These are phyloP conservation scores for Belonocnema kinseyi DNA, from an alignment of 1,140 invertebrate species.

Conservation along the genomic window DNA sequence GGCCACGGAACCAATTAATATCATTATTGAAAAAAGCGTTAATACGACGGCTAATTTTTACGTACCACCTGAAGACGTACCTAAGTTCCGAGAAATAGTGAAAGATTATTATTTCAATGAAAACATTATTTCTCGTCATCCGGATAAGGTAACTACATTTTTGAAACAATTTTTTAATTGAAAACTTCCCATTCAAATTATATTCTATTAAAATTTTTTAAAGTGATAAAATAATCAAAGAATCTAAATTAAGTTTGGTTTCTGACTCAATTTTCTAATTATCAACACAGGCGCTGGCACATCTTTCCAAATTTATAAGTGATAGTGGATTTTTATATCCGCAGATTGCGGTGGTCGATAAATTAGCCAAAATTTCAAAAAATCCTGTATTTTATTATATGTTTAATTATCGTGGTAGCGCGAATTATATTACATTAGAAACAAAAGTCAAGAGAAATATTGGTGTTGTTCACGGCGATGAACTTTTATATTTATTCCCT, in stretches of 20 bases:
- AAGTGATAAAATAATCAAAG: neutral
- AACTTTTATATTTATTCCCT: neutral
- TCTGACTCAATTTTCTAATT: neutral
- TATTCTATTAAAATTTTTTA: neutral
- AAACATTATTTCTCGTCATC: neutral
- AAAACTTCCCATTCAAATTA: too few relatives aligned
- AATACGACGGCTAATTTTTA: neutral
- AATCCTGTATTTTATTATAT: conserved; percentile 4
- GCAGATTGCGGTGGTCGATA: neutral
- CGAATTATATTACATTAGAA: too few relatives aligned
- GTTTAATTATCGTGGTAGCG: conserved; percentile 3
- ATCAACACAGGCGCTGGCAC: neutral
- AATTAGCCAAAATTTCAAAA: neutral
- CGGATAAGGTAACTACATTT: neutral
- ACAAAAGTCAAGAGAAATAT: too few relatives aligned
- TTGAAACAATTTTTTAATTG: too few relatives aligned
- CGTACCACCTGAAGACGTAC: neutral
- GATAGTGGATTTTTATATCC: neutral
- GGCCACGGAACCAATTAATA: neutral
- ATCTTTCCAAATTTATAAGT: neutral
- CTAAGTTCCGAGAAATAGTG: neutral
- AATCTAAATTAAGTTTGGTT: neutral
- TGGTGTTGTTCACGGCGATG: neutral
- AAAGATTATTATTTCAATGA: conserved; percentile 10
- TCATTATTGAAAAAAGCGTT: neutral